Evolutionary conservation across 1,140 invertebrate species (phyloP).

Genomic region (Bilobella aurantiaca): DNA sequence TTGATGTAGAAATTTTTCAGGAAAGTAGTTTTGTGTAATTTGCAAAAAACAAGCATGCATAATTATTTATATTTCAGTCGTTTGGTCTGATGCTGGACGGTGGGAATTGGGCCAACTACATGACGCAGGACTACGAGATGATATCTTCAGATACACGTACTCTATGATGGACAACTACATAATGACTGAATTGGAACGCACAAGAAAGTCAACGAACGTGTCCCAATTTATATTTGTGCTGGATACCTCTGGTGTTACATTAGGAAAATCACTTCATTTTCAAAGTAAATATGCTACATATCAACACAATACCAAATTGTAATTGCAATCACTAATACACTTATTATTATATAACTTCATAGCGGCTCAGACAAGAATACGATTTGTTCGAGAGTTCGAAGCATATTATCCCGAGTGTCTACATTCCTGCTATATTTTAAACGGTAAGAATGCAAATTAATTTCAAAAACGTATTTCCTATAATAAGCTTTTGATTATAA

Average conservation of each 20-base stretch:
- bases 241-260: constrained; percentile 14
- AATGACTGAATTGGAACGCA: constrained; percentile 6
- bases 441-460: constrained; percentile 47
- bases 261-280: constrained; percentile 17
- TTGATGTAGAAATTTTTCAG: no score
- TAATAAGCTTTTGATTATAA: no score
- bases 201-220: neutral
- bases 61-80: neutral
- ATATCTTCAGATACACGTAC: neutral
- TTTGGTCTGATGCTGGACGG: neutral
- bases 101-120: neutral
- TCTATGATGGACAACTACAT: neutral
- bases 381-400: constrained; percentile 42
- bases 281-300: constrained; percentile 12
- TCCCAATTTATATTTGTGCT: constrained; percentile 16
- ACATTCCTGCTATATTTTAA: constrained; percentile 72
- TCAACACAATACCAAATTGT: no score
- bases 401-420: constrained; percentile 80
- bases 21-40: no score
- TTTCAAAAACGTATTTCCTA: no score
- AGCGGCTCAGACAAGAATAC: constrained; percentile 17
- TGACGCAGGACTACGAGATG: neutral
- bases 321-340: no score
- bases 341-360: neutral
- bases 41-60: neutral